A percentile compares a stretch with the other conserved stretches of the same genome.
These are phyloP conservation scores for Drosophila equinoxialis DNA, from an alignment of 1,140 invertebrate genomes.

Conservation along the genomic window DNA sequence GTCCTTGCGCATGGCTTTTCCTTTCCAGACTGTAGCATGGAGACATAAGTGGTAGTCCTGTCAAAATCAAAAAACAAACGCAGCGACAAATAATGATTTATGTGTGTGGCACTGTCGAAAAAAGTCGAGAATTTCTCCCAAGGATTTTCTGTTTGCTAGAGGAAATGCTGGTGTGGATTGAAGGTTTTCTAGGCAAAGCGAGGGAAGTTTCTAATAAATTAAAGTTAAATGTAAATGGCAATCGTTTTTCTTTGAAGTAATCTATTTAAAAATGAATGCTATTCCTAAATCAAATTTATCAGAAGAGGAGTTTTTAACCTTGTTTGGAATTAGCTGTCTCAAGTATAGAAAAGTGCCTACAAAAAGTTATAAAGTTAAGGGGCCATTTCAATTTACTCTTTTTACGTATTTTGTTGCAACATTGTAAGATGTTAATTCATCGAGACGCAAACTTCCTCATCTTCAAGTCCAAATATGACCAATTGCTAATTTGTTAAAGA, in stretches of 20 bases:
- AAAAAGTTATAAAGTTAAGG: too few relatives aligned
- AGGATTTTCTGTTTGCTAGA: neutral
- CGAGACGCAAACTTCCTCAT: neutral
- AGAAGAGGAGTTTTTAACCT: too few relatives aligned
- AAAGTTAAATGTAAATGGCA: slow-evolving; percentile 11
- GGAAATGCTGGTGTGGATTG: neutral
- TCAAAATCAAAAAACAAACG: slow-evolving; percentile 55
- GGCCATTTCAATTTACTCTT: too few relatives aligned
- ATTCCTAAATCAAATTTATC: too few relatives aligned
- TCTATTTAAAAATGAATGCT: too few relatives aligned
- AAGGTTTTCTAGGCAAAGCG: slow-evolving; percentile 11
- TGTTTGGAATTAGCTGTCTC: too few relatives aligned
- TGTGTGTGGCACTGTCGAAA: slow-evolving; percentile 18
- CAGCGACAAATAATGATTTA: slow-evolving; percentile 62
- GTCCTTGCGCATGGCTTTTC: too few relatives aligned
- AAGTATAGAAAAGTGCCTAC: too few relatives aligned
- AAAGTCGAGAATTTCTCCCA: slow-evolving; percentile 26
- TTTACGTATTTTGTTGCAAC: too few relatives aligned
- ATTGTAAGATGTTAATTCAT: neutral
- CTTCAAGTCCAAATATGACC: too few relatives aligned
- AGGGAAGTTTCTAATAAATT: neutral
- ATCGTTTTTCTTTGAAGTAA: too few relatives aligned
- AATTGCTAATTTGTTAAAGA: neutral
- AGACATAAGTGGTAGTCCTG: slow-evolving; percentile 45
- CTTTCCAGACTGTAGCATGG: neutral